Evolutionary conservation across 1,140 invertebrate species (phyloP), one percentile per base, ranked within the genome.

Genomic region (Bombus impatiens): DNA sequence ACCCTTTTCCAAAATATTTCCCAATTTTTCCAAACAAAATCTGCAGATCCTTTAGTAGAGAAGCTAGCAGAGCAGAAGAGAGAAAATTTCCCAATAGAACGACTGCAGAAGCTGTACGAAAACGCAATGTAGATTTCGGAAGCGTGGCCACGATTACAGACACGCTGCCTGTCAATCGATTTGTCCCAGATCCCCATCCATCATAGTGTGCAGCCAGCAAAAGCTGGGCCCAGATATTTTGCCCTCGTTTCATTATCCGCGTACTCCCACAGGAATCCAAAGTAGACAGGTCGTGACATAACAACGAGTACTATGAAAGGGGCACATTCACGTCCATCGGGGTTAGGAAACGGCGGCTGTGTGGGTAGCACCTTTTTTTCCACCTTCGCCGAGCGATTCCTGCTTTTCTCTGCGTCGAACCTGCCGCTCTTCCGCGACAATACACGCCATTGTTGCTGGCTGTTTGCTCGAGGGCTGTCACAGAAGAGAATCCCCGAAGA

Each of bases 391-490:
- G 10, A 68, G 22, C 62, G 89, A 91, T 92, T 93, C 86, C 87
- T 92, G 86, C 89, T 86, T 91, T 90, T 88, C 84, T 79, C 68
- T 53, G 75, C 81, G 76, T 59, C 76, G 81, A 86, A 84, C 86
- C 84, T 91, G 86, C 79, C 87, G 87, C 85, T 87, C 85, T 89
- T 87, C 78, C 77, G 75, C 87, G 79, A 90, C 92, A 90, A 91
- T 92, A 72, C 42, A 5, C 86, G 59, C 67, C 87, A 88, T 89
- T 92, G 89, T 92, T 76, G 77, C 68, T 37, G 75, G 28, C 87
- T 91, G 91, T 92, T 93, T 91, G 87, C 88, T 93, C 86, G 86
- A 91, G 90, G 87, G 89, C 84, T 81, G 83, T 77, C 71, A 75
- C 78, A 37, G 72, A 78, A 59, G 42, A 77, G 85, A 65, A 78